Base-by-base conservation (phyloP, 1,140 invertebrate genomes). In the Notospermus geniculatus region DNA sequence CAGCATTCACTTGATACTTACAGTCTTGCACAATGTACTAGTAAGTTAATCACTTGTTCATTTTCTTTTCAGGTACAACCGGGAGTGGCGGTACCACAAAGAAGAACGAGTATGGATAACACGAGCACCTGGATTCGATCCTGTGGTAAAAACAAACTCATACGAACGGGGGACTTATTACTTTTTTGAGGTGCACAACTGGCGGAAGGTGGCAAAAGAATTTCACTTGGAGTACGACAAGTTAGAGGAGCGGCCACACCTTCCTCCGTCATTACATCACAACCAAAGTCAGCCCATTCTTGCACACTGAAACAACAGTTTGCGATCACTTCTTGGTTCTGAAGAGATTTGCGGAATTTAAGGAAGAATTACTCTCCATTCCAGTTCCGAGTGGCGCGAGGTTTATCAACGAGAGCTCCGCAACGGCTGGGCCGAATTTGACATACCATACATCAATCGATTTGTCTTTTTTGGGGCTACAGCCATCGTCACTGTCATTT, bases 91-190 rank as follows among this genome's bases (percentile, higher is more conserved):
- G 83, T 99, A 95, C 86, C 96, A 98, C 81, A 98, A 92, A 85
- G 95, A 97, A 76, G 95, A 99, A 80, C 92, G 95, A 82, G 91
- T 98, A 69, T 99, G 97, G 97, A 94, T 99, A 80, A 98, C 95
- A 68, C 89, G 97, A 83, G 94, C 93, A 70, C 93, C 93, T 61
- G 93, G 94, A 66, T 88, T 93, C 83, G 89, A 89, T 65, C 89
- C 93, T 66, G 86, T 91, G 64, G 93, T 98, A 82, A 98, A 98
- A 84, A 96, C 93, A 67, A 87, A 87, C 65, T 92, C 90, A 66
- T 98, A 95, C 83, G 96, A 98, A 85, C 87, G 94, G 74, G 95
- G 96, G 82, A 97, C 94, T 68, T 99, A 98, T 84, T 97, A 95
- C 85, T 97, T 96, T 83, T 99, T 98, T 83, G 97, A 99, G 86